Evolutionary conservation across 1,140 invertebrate genomes (phyloP).

Genomic region (Eriosoma lanigerum): DNA sequence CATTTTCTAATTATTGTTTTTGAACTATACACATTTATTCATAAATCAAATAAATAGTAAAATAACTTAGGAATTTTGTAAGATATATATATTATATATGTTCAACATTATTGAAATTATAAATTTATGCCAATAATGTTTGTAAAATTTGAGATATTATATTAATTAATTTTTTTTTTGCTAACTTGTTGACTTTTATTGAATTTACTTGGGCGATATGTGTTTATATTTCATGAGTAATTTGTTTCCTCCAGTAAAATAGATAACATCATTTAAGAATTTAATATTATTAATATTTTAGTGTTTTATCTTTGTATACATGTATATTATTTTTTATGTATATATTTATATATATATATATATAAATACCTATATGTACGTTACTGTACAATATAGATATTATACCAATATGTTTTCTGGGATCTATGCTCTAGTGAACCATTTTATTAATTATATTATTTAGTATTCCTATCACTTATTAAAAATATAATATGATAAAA

Average conservation of each 20-base stretch:
- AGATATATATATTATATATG: neutral
- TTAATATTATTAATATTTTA: slow-evolving; percentile 1
- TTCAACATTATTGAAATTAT: slow-evolving; percentile 9
- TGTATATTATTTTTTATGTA: neutral
- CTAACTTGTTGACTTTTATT: neutral
- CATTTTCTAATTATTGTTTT: slow-evolving; percentile 36
- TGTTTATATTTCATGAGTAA: slow-evolving; percentile 2
- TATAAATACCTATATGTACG: neutral
- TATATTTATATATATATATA: slow-evolving; percentile 11
- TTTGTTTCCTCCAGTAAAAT: neutral
- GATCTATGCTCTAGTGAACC: neutral
- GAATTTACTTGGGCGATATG: slow-evolving; percentile 11
- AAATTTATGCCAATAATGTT: slow-evolving; percentile 18
- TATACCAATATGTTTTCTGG: neutral
- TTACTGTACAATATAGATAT: neutral
- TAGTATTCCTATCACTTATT: too few species aligned
- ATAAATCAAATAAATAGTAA: slow-evolving; percentile 12
- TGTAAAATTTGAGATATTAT: neutral
- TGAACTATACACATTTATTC: neutral
- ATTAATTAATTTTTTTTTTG: slow-evolving; percentile 10
- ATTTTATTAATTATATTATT: too few species aligned
- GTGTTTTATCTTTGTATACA: slow-evolving; percentile 3
- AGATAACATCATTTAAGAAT: neutral
- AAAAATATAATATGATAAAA: too few species aligned
- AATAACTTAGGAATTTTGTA: slow-evolving; percentile 12